Evolutionary conservation across 2,888 invertebrate genomes (phyloP).

Genomic region (Drosophila pegasa): DNA sequence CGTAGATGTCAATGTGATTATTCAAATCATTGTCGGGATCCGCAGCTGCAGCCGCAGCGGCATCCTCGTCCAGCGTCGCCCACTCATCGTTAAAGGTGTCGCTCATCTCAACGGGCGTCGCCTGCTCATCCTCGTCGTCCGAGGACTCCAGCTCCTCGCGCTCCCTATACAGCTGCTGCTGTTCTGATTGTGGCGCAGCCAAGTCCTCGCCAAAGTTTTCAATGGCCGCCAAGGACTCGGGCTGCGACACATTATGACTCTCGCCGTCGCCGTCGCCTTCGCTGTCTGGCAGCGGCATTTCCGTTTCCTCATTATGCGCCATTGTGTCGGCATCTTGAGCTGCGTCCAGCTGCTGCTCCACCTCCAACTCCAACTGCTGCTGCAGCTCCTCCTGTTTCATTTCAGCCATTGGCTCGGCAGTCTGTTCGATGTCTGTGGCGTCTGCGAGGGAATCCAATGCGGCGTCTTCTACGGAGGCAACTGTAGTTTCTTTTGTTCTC

Average conservation of each 20-base stretch:
- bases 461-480: slow-evolving; percentile 37
- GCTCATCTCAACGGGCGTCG: slow-evolving; percentile 64
- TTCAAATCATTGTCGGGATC: slow-evolving; percentile 76
- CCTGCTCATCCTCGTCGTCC: slow-evolving; percentile 68
- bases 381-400: slow-evolving; percentile 34
- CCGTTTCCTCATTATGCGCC: slow-evolving; percentile 78
- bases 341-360: slow-evolving; percentile 34
- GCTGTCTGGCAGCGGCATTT: slow-evolving; percentile 65
- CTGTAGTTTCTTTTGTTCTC: slow-evolving; percentile 47
- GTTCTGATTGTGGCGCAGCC: slow-evolving; percentile 18
- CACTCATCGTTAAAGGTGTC: slow-evolving; percentile 81
- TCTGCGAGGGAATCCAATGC: slow-evolving; percentile 72
- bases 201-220: slow-evolving; percentile 54
- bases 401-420: slow-evolving; percentile 41
- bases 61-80: slow-evolving; percentile 65
- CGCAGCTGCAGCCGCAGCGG: slow-evolving; percentile 30
- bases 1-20: slow-evolving; percentile 82
- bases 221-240: slow-evolving; percentile 52
- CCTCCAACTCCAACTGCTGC: slow-evolving; percentile 25
- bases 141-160: slow-evolving; percentile 82
- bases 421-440: slow-evolving; percentile 63
- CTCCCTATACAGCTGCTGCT: slow-evolving; percentile 44
- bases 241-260: slow-evolving; percentile 68
- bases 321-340: slow-evolving; percentile 63
- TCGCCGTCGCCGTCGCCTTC: too few species aligned